A percentile compares a stretch with the other conserved stretches of the same genome.
Conservation (phyloP, 2,888 invertebrate species). For the Dolichomitus sp. region DNA sequence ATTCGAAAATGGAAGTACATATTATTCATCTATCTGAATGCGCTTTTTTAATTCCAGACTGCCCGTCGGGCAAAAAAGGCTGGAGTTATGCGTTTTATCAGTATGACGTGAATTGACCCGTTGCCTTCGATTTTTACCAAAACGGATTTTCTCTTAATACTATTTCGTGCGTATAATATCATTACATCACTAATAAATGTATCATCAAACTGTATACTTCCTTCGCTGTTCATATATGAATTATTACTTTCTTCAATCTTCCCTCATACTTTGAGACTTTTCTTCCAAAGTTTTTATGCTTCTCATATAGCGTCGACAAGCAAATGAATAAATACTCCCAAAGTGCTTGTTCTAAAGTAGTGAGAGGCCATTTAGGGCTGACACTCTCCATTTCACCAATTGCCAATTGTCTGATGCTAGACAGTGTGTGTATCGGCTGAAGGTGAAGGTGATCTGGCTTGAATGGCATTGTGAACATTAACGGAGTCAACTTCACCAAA, state of each 20-base stretch:
- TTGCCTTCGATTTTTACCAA: too few relatives aligned
- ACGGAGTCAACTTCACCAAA: constrained; percentile 23
- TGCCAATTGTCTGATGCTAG: constrained; percentile 40
- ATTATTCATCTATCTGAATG: too few relatives aligned
- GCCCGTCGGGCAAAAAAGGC: too few relatives aligned
- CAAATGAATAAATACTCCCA: neutral
- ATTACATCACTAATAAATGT: too few relatives aligned
- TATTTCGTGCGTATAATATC: too few relatives aligned
- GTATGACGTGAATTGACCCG: too few relatives aligned
- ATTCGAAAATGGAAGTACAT: too few relatives aligned
- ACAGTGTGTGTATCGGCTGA: constrained; percentile 1
- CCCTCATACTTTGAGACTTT: neutral
- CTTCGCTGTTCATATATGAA: too few relatives aligned
- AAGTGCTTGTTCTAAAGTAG: neutral
- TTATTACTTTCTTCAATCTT: neutral
- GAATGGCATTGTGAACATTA: neutral
- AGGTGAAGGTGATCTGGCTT: constrained; percentile 31
- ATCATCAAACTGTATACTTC: too few relatives aligned
- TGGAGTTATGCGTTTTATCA: too few relatives aligned
- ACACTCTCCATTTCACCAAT: constrained; percentile 4
- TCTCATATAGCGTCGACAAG: neutral
- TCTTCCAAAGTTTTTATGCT: neutral
- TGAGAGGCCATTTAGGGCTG: neutral
- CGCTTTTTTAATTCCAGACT: too few relatives aligned
- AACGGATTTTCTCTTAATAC: too few relatives aligned